A percentile compares a stretch with the other conserved stretches of the same genome.
Conservation (phyloP, 2,797 vertebrate genomes). For the Acrocephalus scirpaceus region DNA sequence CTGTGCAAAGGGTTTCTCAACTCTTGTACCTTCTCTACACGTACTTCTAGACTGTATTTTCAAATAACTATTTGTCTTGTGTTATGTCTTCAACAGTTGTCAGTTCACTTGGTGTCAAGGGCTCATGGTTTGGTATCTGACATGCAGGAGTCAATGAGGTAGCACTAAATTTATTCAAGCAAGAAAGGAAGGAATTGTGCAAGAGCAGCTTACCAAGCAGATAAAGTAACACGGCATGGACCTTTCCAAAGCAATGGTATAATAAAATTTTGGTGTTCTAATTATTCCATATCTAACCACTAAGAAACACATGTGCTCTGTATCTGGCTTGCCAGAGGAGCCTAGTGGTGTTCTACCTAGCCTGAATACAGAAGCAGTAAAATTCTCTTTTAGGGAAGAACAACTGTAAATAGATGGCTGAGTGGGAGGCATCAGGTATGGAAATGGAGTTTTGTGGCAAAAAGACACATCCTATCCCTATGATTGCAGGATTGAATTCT, state of each 20-base stretch:
- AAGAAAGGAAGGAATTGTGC: neutral
- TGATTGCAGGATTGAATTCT: neutral
- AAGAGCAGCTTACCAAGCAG: neutral
- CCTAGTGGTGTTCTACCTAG: neutral
- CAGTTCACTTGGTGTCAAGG: neutral
- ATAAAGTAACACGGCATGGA: accelerated
- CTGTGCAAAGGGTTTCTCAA: neutral
- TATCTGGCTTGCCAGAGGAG: neutral
- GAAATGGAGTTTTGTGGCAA: neutral
- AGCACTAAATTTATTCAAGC: neutral
- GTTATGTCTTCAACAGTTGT: neutral
- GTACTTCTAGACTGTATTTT: neutral
- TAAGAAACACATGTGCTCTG: neutral
- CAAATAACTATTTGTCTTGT: neutral
- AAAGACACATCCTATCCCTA: neutral
- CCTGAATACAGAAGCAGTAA: neutral
- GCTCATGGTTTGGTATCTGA: neutral
- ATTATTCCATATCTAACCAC: neutral
- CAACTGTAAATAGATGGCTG: accelerated
- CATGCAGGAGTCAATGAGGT: neutral
- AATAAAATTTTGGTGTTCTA: neutral
- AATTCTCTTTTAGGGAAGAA: neutral
- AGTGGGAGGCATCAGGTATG: neutral
- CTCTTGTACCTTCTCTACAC: neutral
- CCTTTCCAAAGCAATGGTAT: neutral